Conservation (phyloP, 2,888 invertebrate genomes). For the Smittia aterrima region DNA sequence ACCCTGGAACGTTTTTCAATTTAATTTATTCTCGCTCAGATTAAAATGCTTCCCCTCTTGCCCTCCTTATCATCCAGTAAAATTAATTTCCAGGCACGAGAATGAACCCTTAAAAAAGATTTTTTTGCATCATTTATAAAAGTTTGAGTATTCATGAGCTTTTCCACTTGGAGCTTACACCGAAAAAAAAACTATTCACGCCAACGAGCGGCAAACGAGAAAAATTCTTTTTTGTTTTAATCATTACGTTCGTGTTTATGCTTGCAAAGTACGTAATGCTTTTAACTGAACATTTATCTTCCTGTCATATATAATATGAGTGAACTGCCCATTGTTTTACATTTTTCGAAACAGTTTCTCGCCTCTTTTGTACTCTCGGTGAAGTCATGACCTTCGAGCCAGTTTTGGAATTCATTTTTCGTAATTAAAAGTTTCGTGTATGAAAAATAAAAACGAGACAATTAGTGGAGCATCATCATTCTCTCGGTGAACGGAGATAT, state of each 20-base stretch:
- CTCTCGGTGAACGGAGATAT: not conserved
- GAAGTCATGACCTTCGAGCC: conserved; percentile 21
- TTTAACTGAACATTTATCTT: conserved; percentile 40
- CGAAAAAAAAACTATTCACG: not conserved
- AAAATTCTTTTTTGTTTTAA: conserved; percentile 23
- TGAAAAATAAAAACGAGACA: conserved; percentile 6
- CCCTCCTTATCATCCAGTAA: too few species aligned
- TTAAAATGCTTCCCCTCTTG: too few species aligned
- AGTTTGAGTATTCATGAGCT: too few species aligned
- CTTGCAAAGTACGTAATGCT: conserved; percentile 36
- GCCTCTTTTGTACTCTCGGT: not conserved
- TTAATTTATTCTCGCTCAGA: too few species aligned
- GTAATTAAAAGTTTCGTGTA: conserved; percentile 15
- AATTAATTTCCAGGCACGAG: too few species aligned
- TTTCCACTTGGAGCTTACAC: too few species aligned
- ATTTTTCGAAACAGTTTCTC: conserved; percentile 15
- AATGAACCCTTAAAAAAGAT: too few species aligned
- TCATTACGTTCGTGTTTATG: conserved; percentile 38
- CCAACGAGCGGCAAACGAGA: not conserved
- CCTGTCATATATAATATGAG: conserved; percentile 37
- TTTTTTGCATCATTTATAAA: too few species aligned
- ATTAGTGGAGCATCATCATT: not conserved
- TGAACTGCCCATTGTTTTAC: conserved; percentile 41
- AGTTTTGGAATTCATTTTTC: conserved; percentile 13
- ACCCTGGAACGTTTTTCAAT: too few species aligned